These are phyloP conservation scores for Drosophila orosa DNA, from an alignment of 1,140 invertebrate genomes.

Conservation along the genomic window DNA sequence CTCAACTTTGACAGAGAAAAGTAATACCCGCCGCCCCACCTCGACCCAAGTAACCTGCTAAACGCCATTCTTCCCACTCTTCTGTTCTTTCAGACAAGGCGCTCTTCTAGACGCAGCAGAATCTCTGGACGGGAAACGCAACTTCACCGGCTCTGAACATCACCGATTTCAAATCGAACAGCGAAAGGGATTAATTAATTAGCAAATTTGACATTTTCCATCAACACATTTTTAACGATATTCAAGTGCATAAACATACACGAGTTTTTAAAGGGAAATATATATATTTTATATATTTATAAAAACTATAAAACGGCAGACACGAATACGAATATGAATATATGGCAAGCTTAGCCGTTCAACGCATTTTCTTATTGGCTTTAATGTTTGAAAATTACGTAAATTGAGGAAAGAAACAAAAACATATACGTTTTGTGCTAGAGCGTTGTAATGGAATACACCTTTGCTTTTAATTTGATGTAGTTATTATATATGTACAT, in stretches of 20 bases:
- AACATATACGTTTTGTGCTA: slow-evolving; percentile 52
- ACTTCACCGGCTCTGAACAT: slow-evolving; percentile 45
- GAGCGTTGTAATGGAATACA: slow-evolving; percentile 52
- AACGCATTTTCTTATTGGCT: slow-evolving; percentile 78
- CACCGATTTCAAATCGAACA: slow-evolving; percentile 51
- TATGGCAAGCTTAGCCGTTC: slow-evolving; percentile 67
- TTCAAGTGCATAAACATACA: slow-evolving; percentile 57
- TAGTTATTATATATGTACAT: slow-evolving; percentile 71
- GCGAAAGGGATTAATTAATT: slow-evolving; percentile 48
- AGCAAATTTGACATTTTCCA: slow-evolving; percentile 70
- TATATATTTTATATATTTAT: slow-evolving; percentile 81
- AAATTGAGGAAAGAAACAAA: slow-evolving; percentile 15
- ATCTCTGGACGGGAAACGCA: slow-evolving; percentile 2
- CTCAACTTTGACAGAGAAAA: slow-evolving; percentile 76
- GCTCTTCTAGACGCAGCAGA: slow-evolving; percentile 19
- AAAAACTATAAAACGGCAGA: slow-evolving; percentile 72
- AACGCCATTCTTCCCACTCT: neutral
- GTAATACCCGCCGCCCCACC: slow-evolving; percentile 41
- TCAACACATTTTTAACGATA: slow-evolving; percentile 72
- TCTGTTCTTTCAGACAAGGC: slow-evolving; percentile 41
- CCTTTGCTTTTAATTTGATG: slow-evolving; percentile 73
- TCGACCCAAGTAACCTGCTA: neutral
- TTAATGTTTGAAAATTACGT: slow-evolving; percentile 69
- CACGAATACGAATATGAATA: slow-evolving; percentile 64
- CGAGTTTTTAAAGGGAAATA: slow-evolving; percentile 71